Base-by-base conservation (phyloP, 2,797 vertebrate species). In the Notolepis coatsorum region DNA sequence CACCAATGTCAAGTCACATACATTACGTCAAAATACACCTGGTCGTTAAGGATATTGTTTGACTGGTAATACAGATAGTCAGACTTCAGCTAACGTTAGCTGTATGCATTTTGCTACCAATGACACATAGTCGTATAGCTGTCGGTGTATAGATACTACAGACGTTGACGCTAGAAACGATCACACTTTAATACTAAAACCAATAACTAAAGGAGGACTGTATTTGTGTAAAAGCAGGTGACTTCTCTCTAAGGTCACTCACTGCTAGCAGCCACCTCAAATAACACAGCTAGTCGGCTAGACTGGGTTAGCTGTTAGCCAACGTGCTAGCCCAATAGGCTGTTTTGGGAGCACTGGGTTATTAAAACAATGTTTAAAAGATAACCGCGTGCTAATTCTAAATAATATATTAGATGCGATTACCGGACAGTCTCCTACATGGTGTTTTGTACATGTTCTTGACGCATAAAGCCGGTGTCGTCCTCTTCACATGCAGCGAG, bases 371-470 rank as follows among this genome's bases (percentile, higher is more conserved):
- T 9, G 7, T 9, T 3, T 23, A 0, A 28, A 33, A 7, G 10
- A 6, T 6, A 9, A 4, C 35, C 1, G 0, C 0, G 1, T 1
- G 13, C 20, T 7, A 13, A 23, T 8, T 2, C 0, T 0, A 17
- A 7, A 24, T 0, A 0, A 0, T 0, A 7, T 3, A 1, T 12
- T 3, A 0, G 7, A 3, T 1, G 3, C 5, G 1, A n/a, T 78
- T 88, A 93, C 91, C 93, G 85, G 88, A 73, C 49, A 93, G 77
- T 51, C 84, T 77, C 68, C 82, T 73, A 74, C 92, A 93, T 75
- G 88, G 78, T 1, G 90, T 65, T 84, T 91, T 93, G 79, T 76
- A 93, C 93, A 94, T 94, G 81, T 75, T 91, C 38, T 63, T 57
- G 12, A 8, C n/a, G 37, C 68, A 78, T 71, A 43, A 46, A 85